Base-by-base conservation (phyloP, 1,140 invertebrate genomes). In the Drosophila erecta region DNA sequence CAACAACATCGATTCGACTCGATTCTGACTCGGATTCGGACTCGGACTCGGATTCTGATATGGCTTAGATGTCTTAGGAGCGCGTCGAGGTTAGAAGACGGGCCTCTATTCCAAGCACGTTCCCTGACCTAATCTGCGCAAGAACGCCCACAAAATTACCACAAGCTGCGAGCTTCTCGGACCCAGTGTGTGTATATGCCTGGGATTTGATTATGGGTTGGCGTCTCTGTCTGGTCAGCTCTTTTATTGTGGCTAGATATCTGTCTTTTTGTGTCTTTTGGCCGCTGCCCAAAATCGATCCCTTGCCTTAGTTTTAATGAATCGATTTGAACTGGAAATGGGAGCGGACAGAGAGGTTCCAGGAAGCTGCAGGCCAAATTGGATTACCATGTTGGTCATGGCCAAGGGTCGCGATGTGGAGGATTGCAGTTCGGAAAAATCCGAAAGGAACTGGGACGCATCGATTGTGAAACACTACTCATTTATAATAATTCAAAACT, bases 101-200 rank as follows among this genome's bases (percentile, higher is more conserved):
- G 54, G 30, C 30, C 65, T 47, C 75, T 87, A 91, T 91, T 84
- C 90, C 72, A 84, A 72, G 86, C 90, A 91, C 90, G 90, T 91
- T 85, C 77, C 79, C 75, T 90, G 86, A 91, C 90, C 90, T 91
- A 90, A 91, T 91, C 89, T 87, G 75, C 79, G 77, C 75, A 87
- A 89, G 72, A 81, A 91, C 90, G 86, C 90, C 90, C 90, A 91
- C 90, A 86, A 91, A 91, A 90, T 91, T 91, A 84, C 90, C 85
- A 81, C 87, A 90, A 90, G 83, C 87, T 87, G 87, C 72, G 83
- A 86, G 76, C 78, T 86, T 60, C 73, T 85, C 66, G 43, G 71
- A 41, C 78, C 40, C 46, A 57, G 41, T 44, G 17, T 57, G 43
- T 53, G 11, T 57, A 17, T 69, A 15, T 62, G 58, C 41, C 40